These are phyloP conservation scores for Callimorpha dominula DNA, from an alignment of 2,888 invertebrate genomes.

Conservation along the genomic window DNA sequence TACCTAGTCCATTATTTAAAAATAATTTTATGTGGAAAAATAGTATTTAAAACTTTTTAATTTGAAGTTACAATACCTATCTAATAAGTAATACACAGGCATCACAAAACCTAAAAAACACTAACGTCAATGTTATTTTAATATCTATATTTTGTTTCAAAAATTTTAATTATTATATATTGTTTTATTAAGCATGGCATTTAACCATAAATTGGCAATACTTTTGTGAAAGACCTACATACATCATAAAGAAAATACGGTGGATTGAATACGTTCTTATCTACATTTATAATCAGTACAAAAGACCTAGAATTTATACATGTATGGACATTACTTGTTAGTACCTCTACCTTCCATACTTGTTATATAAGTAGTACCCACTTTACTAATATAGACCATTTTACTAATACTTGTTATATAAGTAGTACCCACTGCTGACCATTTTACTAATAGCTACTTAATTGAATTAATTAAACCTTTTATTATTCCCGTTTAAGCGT, in stretches of 20 bases:
- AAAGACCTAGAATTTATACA: neutral
- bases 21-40: neutral
- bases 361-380: neutral
- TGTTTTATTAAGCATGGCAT: neutral
- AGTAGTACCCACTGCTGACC: neutral
- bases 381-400: neutral
- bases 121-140: too few species aligned
- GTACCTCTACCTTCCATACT: too few species aligned
- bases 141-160: too few species aligned
- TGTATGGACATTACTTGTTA: neutral
- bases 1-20: too few species aligned
- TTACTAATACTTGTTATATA: neutral
- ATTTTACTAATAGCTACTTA: neutral
- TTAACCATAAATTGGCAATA: neutral
- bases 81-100: neutral
- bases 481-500: neutral
- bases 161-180: neutral
- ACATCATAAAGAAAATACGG: neutral
- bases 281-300: neutral
- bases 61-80: neutral
- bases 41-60: neutral
- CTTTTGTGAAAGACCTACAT: neutral
- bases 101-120: neutral
- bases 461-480: conserved; percentile 1
- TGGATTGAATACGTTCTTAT: neutral